A percentile compares a stretch with the other conserved stretches of the same genome.
Conservation (phyloP, 2,113 vertebrate species). For the Cepphus grylle region DNA sequence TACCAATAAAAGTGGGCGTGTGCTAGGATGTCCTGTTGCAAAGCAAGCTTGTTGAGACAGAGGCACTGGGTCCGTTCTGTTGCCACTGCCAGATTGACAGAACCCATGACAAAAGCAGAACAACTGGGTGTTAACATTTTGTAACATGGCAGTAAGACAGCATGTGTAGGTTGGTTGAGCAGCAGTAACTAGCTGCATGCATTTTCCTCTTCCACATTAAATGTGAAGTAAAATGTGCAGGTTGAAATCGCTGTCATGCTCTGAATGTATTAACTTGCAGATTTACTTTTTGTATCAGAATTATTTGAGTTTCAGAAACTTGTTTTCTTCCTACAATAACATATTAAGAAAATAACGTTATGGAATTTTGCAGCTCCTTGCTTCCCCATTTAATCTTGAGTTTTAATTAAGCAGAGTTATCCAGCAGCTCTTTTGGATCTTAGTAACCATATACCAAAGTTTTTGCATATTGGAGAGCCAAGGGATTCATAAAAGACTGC, state of each 20-base stretch:
- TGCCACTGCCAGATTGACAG: not conserved
- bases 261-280: not conserved
- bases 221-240: not conserved
- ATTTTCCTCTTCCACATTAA: not conserved
- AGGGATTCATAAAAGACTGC: not conserved
- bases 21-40: not conserved
- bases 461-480: not conserved
- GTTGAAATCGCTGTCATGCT: fast-evolving
- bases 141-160: not conserved
- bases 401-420: not conserved
- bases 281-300: not conserved
- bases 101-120: not conserved
- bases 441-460: not conserved
- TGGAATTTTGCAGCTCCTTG: not conserved
- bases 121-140: not conserved
- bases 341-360: not conserved
- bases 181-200: not conserved
- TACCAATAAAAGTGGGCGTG: not conserved
- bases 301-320: not conserved
- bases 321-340: not conserved
- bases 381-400: not conserved
- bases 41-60: not conserved
- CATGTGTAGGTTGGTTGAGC: not conserved
- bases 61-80: not conserved
- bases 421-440: not conserved